Conservation (phyloP, 2,113 vertebrate species). For the Leucopternis melanops region DNA sequence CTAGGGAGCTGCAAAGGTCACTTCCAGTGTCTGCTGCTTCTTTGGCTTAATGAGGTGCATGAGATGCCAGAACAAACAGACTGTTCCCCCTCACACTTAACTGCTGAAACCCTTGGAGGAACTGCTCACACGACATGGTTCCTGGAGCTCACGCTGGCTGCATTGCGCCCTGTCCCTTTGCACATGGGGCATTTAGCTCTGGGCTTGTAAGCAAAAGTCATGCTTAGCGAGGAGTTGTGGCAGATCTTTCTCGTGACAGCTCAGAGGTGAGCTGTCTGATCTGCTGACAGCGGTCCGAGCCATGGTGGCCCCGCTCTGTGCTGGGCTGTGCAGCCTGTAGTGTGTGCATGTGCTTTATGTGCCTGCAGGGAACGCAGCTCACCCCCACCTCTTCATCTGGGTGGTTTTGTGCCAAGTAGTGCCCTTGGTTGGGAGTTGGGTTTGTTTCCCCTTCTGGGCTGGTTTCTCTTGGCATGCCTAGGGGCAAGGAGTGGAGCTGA, state of each 20-base stretch:
- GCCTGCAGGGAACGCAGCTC: neutral
- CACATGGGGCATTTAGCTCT: neutral
- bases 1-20: neutral
- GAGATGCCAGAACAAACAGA: neutral
- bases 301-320: rapidly evolving
- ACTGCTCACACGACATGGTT: neutral
- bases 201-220: neutral
- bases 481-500: neutral
- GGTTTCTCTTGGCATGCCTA: neutral
- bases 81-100: neutral
- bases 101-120: neutral
- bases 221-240: neutral
- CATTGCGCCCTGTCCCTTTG: neutral
- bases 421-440: neutral
- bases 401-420: neutral
- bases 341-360: neutral
- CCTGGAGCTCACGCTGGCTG: neutral
- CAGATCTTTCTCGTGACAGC: neutral
- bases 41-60: neutral
- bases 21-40: neutral
- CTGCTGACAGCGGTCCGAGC: neutral
- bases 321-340: neutral
- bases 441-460: neutral
- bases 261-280: neutral
- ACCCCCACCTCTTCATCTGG: neutral